Conservation (phyloP, 2,888 invertebrate genomes). For the Limenitis camilla region DNA sequence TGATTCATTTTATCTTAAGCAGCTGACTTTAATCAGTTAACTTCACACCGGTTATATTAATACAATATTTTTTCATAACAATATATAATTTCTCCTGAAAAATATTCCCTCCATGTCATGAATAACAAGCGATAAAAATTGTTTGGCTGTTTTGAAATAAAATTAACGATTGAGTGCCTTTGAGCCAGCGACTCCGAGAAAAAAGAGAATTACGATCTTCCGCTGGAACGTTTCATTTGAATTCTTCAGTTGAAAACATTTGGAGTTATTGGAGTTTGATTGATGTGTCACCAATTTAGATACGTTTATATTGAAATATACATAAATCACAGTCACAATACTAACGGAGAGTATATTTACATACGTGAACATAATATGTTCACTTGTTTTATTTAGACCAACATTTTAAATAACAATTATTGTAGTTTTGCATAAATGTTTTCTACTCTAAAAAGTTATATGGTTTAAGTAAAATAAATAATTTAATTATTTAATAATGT, state of each 20-base stretch:
- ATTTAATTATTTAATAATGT: too few species aligned
- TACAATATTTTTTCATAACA: background rate
- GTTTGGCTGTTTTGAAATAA: conserved; percentile 12
- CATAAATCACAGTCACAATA: background rate
- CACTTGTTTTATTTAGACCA: too few species aligned
- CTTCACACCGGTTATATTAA: background rate
- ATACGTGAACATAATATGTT: too few species aligned
- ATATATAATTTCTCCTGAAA: background rate
- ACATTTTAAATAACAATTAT: too few species aligned
- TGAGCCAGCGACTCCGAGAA: background rate
- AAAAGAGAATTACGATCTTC: background rate
- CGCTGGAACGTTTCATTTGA: background rate
- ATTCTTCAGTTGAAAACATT: conserved; percentile 1
- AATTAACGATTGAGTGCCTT: conserved; percentile 14
- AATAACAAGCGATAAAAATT: conserved; percentile 6
- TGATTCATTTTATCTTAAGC: too few species aligned
- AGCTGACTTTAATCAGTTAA: too few species aligned
- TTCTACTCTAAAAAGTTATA: too few species aligned
- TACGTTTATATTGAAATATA: background rate
- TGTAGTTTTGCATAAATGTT: too few species aligned
- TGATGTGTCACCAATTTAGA: background rate
- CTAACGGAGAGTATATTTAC: too few species aligned
- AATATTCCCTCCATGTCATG: conserved; percentile 1
- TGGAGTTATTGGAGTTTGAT: background rate
- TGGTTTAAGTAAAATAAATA: too few species aligned